phyloP scores from a whole-genome alignment of 2,113 vertebrate species.

The Phocoena sinus region DNA sequence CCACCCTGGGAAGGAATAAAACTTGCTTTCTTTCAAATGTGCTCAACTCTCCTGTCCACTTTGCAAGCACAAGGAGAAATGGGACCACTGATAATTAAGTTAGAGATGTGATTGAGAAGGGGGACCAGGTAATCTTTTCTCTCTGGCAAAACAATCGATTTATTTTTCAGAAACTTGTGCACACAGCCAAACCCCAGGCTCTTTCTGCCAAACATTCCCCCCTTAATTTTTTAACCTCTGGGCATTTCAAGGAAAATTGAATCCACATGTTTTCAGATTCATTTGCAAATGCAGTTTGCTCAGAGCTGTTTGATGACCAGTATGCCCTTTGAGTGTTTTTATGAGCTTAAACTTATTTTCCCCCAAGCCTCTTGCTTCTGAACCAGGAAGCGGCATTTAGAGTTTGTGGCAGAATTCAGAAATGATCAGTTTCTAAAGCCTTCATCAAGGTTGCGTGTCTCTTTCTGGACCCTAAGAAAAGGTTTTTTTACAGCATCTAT shows the following conservation, averaged over 20 bases:
- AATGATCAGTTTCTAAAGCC: background rate
- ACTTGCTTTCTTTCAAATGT: background rate
- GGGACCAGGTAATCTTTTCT: slow-evolving; percentile 69
- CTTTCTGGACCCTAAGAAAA: slow-evolving; percentile 30
- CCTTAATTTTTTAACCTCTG: slow-evolving; percentile 76
- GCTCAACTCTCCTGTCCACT: background rate
- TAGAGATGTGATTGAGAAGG: slow-evolving; percentile 57
- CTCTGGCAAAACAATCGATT: slow-evolving; percentile 72
- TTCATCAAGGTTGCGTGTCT: background rate
- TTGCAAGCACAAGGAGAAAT: slow-evolving; percentile 18
- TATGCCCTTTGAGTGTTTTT: slow-evolving; percentile 67
- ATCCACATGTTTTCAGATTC: slow-evolving; percentile 76
- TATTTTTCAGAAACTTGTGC: slow-evolving; percentile 59
- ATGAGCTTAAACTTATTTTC: slow-evolving; percentile 63
- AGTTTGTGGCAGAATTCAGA: slow-evolving; percentile 48
- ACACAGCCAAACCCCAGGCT: slow-evolving; percentile 62
- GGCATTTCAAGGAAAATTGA: slow-evolving; percentile 75
- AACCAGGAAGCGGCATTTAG: slow-evolving; percentile 50
- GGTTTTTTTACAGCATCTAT: background rate
- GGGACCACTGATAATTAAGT: slow-evolving; percentile 44
- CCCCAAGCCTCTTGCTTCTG: slow-evolving; percentile 58
- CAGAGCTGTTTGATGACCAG: slow-evolving; percentile 68
- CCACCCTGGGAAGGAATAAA: background rate
- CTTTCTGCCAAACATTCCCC: slow-evolving; percentile 68
- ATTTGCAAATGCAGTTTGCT: slow-evolving; percentile 74